Base-by-base conservation (phyloP, 2,113 vertebrate genomes). In the Mystacornis crossleyi region DNA sequence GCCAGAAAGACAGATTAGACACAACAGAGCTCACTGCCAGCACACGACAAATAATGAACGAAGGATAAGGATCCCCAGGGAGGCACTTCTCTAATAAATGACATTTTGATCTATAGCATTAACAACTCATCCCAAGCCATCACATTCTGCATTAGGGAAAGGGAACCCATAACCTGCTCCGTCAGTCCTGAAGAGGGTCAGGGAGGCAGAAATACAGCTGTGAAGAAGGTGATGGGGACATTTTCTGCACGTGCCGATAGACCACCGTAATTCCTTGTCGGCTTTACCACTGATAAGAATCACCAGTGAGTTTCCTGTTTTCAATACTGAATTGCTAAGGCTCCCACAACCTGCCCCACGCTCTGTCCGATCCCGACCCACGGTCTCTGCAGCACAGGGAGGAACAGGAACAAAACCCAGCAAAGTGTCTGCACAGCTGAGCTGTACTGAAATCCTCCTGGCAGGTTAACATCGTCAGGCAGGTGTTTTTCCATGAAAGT, bases 41-140 rank as follows among this genome's bases (percentile, higher is more conserved):
- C 65, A 26, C 89, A 20, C 6, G 6, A 19, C 93, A 95, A 91
- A 75, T 51, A 80, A 83, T 29, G 73, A 90, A 51, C 4, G 3
- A 31, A 60, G 80, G 81, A 14, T 28, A 21, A 83, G 60, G 31
- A 81, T 79, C 91, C 83, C 91, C 0, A 0, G 81, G 60, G 93
- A 95, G 55, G 77, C 80, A n/a, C 77, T 89, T 84, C 48, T 29
- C 91, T 79, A 65, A 79, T 78, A 91, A 94, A 89, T 43, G 91
- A 78, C 86, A 48, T 38, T 93, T 81, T 86, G 94, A 94, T 95
- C 91, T 74, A 38, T 6, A 60, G 86, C 60, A 95, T 83, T 81
- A 81, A 81, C 89, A 83, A 31, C 80, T 92, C 2, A 1, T 95
- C 80, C 86, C 60, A 58, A 89, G 60, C 47, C 75, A 40, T 64